phyloP scores from a whole-genome alignment of 2,888 invertebrate genomes.

The Agapostemon virescens region DNA sequence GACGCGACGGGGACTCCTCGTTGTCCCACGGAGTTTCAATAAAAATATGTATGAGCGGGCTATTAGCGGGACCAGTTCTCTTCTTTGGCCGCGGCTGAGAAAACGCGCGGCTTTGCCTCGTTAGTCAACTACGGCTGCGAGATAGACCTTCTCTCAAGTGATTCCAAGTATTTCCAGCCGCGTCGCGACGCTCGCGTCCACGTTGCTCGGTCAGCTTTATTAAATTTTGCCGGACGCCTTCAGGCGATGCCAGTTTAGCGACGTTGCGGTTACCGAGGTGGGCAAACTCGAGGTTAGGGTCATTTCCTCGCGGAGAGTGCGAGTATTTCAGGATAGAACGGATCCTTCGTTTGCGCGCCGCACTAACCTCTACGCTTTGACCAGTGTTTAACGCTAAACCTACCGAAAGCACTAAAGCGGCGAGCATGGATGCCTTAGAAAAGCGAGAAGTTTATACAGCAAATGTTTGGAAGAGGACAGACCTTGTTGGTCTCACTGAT shows the following conservation, averaged over 20 bases:
- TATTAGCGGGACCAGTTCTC: conserved; percentile 32
- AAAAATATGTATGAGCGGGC: conserved; percentile 30
- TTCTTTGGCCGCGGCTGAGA: neutral
- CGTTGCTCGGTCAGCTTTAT: conserved; percentile 16
- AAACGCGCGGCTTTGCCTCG: neutral
- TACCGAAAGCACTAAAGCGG: neutral
- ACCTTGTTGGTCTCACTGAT: too few relatives aligned
- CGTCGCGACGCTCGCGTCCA: neutral
- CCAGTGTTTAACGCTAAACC: neutral
- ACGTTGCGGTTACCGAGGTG: conserved; percentile 14
- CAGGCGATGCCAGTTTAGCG: conserved; percentile 28
- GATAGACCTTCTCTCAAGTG: neutral
- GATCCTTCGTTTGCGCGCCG: neutral
- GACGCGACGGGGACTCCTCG: neutral
- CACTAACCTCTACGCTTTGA: neutral
- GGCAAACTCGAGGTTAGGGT: conserved; percentile 3
- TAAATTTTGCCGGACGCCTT: conserved; percentile 32
- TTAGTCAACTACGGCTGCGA: conserved; percentile 1
- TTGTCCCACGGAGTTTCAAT: neutral
- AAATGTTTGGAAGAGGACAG: too few relatives aligned
- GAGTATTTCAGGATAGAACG: conserved; percentile 10
- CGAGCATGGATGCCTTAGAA: neutral
- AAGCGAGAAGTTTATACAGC: neutral
- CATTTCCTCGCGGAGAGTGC: neutral
- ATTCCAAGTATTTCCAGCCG: neutral